These are phyloP conservation scores for Aquatica leii DNA, from an alignment of 2,888 invertebrate species.

Conservation along the genomic window DNA sequence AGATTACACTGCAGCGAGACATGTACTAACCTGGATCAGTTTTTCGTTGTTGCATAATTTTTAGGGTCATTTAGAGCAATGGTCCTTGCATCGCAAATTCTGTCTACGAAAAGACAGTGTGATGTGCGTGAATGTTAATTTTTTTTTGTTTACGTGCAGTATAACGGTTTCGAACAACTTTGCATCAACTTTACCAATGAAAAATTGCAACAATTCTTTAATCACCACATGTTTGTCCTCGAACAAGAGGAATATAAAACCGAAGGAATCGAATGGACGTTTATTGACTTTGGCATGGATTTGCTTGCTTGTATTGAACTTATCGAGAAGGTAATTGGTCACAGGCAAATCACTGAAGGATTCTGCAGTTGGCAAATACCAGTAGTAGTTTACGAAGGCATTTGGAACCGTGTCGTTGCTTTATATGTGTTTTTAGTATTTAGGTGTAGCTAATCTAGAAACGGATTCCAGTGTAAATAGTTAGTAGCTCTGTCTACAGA, in stretches of 20 bases:
- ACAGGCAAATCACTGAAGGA: no score
- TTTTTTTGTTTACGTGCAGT: constrained; percentile 8
- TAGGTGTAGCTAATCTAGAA: not conserved
- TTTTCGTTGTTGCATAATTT: not conserved
- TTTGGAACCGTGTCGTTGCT: not conserved
- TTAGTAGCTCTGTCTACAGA: constrained; percentile 3
- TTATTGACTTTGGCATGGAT: constrained; percentile 99
- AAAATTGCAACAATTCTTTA: constrained; percentile 99
- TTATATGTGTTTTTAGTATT: constrained; percentile 3
- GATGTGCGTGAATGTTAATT: not conserved
- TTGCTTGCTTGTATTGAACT: constrained; percentile 98
- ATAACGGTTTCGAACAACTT: constrained; percentile 95
- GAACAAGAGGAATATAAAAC: constrained; percentile 99
- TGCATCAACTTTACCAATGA: constrained; percentile 99
- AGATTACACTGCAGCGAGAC: not conserved
- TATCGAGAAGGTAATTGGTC: constrained; percentile 86
- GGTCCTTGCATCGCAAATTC: not conserved
- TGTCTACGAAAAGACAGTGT: constrained; percentile 8
- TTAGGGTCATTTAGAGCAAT: not conserved
- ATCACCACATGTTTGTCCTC: constrained; percentile 99
- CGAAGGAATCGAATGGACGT: constrained; percentile 97
- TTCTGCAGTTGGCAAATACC: no score
- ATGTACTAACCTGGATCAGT: not conserved
- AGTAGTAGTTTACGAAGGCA: not conserved
- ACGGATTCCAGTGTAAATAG: not conserved